phyloP scores from a whole-genome alignment of 2,797 vertebrate genomes.

The Acomys russatus region DNA sequence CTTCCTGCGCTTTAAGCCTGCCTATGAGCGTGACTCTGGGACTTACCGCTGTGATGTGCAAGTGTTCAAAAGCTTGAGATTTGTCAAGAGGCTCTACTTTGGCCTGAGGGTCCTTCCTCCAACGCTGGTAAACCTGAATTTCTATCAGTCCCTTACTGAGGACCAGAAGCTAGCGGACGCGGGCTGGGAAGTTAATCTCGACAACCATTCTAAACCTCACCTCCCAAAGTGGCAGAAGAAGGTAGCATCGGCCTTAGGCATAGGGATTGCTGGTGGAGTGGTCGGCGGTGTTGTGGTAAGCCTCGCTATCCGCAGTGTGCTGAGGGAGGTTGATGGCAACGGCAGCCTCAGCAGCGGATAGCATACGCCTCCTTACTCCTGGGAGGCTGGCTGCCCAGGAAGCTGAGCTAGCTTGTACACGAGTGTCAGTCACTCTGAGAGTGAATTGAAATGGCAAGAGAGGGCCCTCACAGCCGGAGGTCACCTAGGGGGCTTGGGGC shows the following conservation, averaged over 20 bases:
- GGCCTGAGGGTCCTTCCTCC: constrained; percentile 91
- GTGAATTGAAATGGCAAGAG: background rate
- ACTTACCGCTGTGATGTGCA: constrained; percentile 94
- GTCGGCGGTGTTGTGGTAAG: background rate
- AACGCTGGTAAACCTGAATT: constrained; percentile 89
- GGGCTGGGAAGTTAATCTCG: background rate
- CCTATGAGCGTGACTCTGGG: constrained; percentile 91
- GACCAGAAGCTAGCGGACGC: constrained; percentile 80
- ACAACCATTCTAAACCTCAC: constrained; percentile 13
- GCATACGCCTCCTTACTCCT: background rate
- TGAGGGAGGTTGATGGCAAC: accelerated
- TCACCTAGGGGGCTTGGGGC: background rate
- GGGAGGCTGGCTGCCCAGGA: background rate
- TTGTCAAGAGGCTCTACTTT: constrained; percentile 92
- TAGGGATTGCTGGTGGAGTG: constrained; percentile 74
- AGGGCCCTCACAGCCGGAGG: background rate
- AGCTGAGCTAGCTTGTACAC: background rate
- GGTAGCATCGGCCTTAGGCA: accelerated
- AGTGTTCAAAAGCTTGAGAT: constrained; percentile 78
- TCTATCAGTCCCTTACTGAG: constrained; percentile 84
- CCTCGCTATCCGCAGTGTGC: background rate
- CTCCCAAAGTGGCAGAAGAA: constrained; percentile 65
- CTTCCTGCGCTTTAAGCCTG: constrained; percentile 76
- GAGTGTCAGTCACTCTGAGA: background rate
- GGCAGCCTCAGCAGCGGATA: accelerated